phyloP scores from a whole-genome alignment of 2,888 invertebrate genomes.

The Schizaphis graminum region DNA sequence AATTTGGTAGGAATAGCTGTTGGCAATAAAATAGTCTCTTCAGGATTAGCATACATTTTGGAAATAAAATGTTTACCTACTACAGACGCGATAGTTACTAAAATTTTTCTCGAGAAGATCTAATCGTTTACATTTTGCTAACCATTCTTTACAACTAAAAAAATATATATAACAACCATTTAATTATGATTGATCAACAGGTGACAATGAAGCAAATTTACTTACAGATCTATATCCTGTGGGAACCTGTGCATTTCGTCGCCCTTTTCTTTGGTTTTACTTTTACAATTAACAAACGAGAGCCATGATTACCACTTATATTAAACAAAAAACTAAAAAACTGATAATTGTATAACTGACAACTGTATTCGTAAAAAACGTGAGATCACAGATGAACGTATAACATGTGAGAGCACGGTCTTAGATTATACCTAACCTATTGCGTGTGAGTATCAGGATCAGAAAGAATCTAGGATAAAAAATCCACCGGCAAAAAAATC shows the following conservation, averaged over 20 bases:
- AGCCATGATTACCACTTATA: not conserved
- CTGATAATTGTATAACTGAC: too few relatives aligned
- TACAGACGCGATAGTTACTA: not conserved
- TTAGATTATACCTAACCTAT: too few relatives aligned
- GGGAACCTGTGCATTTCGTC: not conserved
- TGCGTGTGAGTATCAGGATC: too few relatives aligned
- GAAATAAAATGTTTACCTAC: not conserved
- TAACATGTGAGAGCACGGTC: too few relatives aligned
- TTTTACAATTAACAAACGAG: not conserved
- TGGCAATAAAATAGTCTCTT: not conserved
- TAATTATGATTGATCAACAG: too few relatives aligned
- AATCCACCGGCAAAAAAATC: too few relatives aligned
- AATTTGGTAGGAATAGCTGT: not conserved
- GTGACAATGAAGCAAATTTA: not conserved
- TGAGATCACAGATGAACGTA: too few relatives aligned
- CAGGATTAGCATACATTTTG: not conserved
- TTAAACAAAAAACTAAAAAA: too few relatives aligned
- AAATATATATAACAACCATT: not conserved
- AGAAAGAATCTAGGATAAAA: too few relatives aligned
- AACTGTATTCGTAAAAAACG: too few relatives aligned
- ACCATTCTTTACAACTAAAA: not conserved
- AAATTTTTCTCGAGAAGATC: not conserved
- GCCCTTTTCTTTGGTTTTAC: not conserved
- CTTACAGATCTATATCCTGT: not conserved
- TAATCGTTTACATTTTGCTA: not conserved